Evolutionary conservation across 2,113 vertebrate genomes (phyloP), one percentile per base, ranked within the genome.

Genomic region (Eudyptes chrysolophus): DNA sequence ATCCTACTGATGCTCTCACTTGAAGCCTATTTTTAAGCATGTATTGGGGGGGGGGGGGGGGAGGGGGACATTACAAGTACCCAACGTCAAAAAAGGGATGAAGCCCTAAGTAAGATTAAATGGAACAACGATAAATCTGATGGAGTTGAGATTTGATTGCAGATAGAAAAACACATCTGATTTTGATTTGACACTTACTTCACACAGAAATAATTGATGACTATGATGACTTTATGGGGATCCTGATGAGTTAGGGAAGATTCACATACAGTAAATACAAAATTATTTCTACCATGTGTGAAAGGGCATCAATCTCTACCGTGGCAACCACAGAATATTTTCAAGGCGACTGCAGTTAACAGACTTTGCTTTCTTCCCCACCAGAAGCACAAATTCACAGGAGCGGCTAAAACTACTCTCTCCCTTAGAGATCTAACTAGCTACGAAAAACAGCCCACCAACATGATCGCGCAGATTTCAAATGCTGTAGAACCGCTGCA

Each of bases 21-120:
- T 64, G 30, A 90, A 40, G 15, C 27, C 6, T 7, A 65, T 52
- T 75, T 85, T 86, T 16, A 64, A 71, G 7, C 8, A 48, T 21
- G 4, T 10, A 32, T 11, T 51, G 38, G 16, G 22, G 3, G 24
- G 10, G 2, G n/a, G n/a, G 8, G 4, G 36, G 18, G 22, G 3
- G 22, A 9, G 2, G 36, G 8, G 4, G 13, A 27, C 8, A 34
- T 38, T 46, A 58, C 19, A 81, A 51, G 55, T 68, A 62, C 4
- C 14, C 49, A 82, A 27, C 13, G 62, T 10, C 15, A 22, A 49
- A 40, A 68, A 65, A 79, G 5, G 5, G 11, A 69, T 16, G 72
- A 83, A 76, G 16, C 7, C 20, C 36, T 16, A 68, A 38, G 17
- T 12, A 65, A 61, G 9, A 38, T 66, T n/a, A 87, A 78, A 80